Percentiles rank a stretch among this genome's conserved stretches.
Evolutionary conservation across 2,113 vertebrate species (phyloP).

Genomic region (Probosciger aterrimus): DNA sequence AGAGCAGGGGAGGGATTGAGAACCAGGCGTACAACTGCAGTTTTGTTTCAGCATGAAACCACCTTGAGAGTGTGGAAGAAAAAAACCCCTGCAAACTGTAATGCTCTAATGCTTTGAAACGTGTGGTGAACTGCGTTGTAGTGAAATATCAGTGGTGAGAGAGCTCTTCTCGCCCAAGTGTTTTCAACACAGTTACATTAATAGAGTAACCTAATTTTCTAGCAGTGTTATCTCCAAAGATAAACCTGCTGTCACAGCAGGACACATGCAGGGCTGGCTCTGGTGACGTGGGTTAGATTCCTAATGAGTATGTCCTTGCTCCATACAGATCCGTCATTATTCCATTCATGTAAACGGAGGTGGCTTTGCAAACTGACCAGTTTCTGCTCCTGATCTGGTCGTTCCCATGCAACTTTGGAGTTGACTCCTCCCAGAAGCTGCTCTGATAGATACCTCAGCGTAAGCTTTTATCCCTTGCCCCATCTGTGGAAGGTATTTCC

Average conservation of each 20-base stretch:
- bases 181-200: conserved; percentile 6
- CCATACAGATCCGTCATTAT: background rate
- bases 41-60: background rate
- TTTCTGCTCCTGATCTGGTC: background rate
- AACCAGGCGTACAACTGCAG: background rate
- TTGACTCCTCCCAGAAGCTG: background rate
- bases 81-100: background rate
- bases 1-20: background rate
- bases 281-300: background rate
- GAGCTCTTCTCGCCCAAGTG: background rate
- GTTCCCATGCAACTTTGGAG: background rate
- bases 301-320: background rate
- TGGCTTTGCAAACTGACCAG: background rate
- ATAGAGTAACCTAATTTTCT: background rate
- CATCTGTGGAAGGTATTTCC: background rate
- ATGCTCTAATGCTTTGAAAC: background rate
- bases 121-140: background rate
- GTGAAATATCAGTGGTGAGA: background rate
- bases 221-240: background rate
- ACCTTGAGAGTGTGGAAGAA: background rate
- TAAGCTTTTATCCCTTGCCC: background rate
- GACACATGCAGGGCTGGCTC: background rate
- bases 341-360: background rate
- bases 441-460: background rate
- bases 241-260: background rate